Base-by-base conservation (phyloP, 2,888 invertebrate genomes). In the Fragum sueziense region DNA sequence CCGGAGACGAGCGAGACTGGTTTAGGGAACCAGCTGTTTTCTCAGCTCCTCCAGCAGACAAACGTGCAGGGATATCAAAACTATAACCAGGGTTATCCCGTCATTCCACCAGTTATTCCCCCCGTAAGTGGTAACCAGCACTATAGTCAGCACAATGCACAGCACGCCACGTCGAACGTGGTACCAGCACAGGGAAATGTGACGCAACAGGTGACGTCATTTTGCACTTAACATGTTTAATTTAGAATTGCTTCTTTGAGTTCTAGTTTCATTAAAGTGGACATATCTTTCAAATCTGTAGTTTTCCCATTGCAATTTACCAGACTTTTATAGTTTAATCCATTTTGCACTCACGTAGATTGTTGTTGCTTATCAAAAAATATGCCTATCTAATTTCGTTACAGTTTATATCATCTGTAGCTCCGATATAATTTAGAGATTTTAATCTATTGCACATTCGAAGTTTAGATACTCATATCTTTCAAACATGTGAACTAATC, bases 171-270 rank as follows among this genome's bases (percentile, higher is more conserved):
- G 6, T 37, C 37, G 22, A 34, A n/a, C 25, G 41, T 65, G 14
- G 65, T 41, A 65, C 65, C 37, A 41, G 41, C 41, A 65, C 65
- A 41, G 41, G 47, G 47, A 47, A 47, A 47, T 41, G 25, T 17
- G 25, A 65, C 22, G 22, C 65, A 65, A 41, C 65, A 65, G 65
- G 65, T 65, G 65, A 65, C 65, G 37, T 41, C 41, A 65, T 65
- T 41, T 65, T n/a, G n/a, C n/a, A n/a, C n/a, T n/a, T n/a, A n/a
- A n/a, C n/a, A 54, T 54, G 54, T 54, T 54, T 54, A 54, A 54
- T 41, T 17, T 41, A 41, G 17, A 11, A 41, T 41, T 9, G 41
- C 41, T 11, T 41, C 41, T 11, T 41, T 11, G 9, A 41, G 9
- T n/a, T n/a, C n/a, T n/a, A n/a, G n/a, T n/a, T n/a, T n/a, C n/a